Base-by-base conservation (phyloP, 2,888 invertebrate species). In the Rhagonycha fulva region DNA sequence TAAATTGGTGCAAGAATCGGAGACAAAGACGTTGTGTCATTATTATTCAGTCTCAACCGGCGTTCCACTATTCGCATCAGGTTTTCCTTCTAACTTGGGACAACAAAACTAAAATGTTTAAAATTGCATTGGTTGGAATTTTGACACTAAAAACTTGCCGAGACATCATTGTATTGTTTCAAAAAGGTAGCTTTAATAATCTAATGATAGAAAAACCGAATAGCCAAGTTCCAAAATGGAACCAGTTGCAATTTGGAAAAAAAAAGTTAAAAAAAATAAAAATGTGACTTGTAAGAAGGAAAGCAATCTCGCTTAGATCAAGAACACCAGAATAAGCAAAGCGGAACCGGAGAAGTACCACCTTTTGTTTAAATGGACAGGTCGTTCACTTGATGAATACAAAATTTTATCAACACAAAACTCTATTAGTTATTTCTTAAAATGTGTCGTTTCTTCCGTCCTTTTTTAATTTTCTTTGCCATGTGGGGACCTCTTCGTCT, bases 131-230 rank as follows among this genome's bases (percentile, higher is more conserved):
- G 32, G 47, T 62, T 62, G 69, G 66, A 72, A 77, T 74, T 74
- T 74, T 74, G 32, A 10, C 24, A 23, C 76, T 80, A 84, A 84
- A 83, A 84, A 83, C 82, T 77, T 79, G 83, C 82, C 83, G 81
- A 82, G 83, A 84, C 83, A 78, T 71, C 73, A 78, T 71, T 80
- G 71, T n/a, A 47, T 47, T 47, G 47, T 47, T 47, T 47, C 47
- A 78, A 66, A 47, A 32, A n/a, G 47, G 47, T 47, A n/a, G 47
- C n/a, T n/a, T 47, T 47, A 47, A 47, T 47, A 47, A 47, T 47
- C 47, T 47, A 47, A 47, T 47, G n/a, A n/a, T n/a, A n/a, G 47
- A 47, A 47, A 47, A 4, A 62, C 14, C 62, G 62, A 12, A 19
- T 62, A 14, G 62, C 14, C 9, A 62, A 9, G 62, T 12, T 11